phyloP scores from a whole-genome alignment of 2,113 vertebrate genomes.

The Laticauda laticaudata region DNA sequence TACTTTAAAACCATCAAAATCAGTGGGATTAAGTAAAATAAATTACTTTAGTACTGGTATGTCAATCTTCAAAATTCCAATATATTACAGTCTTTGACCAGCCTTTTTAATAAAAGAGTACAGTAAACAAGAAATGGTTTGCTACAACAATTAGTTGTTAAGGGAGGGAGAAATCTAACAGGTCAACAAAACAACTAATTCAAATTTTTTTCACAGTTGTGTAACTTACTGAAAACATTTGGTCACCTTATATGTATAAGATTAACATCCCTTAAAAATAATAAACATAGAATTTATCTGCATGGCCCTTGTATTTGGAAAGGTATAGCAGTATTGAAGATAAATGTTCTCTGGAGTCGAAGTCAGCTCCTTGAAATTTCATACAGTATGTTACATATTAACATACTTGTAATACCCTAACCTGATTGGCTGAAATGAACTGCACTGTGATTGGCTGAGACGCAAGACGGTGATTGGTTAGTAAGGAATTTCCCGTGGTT shows the following conservation, averaged over 20 bases:
- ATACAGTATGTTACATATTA: neutral
- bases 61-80: neutral
- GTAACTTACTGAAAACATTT: neutral
- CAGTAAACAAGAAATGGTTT: neutral
- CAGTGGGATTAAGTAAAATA: neutral
- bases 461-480: too few species aligned
- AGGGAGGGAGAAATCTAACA: neutral
- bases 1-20: neutral
- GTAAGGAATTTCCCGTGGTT: too few species aligned
- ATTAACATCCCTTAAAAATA: neutral
- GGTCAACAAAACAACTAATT: neutral
- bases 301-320: neutral
- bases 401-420: too few species aligned
- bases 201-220: neutral
- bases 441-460: too few species aligned
- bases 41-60: neutral
- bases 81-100: neutral
- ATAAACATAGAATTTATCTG: neutral
- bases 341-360: neutral
- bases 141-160: neutral
- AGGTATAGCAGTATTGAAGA: neutral
- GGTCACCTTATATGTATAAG: neutral
- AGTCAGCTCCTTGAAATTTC: neutral
- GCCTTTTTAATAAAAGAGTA: neutral
- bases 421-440: too few species aligned